Percentiles rank a stretch among this genome's conserved stretches.
These are phyloP conservation scores for Orbicella faveolata DNA, from an alignment of 64 coral and sea anemone species.

Conservation along the genomic window DNA sequence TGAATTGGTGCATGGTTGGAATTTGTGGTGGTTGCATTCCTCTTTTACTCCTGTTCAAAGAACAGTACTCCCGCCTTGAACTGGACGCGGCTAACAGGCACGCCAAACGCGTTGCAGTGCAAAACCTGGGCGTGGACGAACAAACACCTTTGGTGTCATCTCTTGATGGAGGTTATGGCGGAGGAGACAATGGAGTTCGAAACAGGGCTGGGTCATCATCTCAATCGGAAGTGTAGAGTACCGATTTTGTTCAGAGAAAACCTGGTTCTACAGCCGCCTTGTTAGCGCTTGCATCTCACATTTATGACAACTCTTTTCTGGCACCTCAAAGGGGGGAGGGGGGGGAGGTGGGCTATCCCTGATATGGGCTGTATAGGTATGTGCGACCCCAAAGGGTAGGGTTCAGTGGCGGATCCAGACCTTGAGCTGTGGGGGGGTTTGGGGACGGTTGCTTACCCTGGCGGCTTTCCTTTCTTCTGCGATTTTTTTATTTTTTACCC, in stretches of 20 bases:
- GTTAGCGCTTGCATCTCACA: no score
- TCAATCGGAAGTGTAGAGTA: not conserved
- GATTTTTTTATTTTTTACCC: no score
- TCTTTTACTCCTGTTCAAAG: conserved; percentile 71
- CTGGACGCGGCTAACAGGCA: conserved; percentile 47
- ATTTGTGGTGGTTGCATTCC: conserved; percentile 84
- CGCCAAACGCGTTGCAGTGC: not conserved
- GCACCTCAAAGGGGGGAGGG: no score
- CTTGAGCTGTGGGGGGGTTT: no score
- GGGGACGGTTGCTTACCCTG: no score
- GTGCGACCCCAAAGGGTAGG: no score
- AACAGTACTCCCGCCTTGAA: conserved; percentile 70
- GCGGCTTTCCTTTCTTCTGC: no score
- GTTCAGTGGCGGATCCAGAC: no score
- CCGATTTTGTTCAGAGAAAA: not conserved
- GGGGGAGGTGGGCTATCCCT: no score
- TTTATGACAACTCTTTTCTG: no score
- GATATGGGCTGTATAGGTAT: no score
- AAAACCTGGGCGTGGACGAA: not conserved
- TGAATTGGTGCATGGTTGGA: conserved; percentile 91
- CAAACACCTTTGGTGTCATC: conserved; percentile 19
- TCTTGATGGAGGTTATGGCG: not conserved
- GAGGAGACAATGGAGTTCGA: no score
- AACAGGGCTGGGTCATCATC: not conserved
- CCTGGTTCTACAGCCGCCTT: not conserved